phyloP scores from a whole-genome alignment of 2,888 invertebrate species.

The Desoria tigrina region DNA sequence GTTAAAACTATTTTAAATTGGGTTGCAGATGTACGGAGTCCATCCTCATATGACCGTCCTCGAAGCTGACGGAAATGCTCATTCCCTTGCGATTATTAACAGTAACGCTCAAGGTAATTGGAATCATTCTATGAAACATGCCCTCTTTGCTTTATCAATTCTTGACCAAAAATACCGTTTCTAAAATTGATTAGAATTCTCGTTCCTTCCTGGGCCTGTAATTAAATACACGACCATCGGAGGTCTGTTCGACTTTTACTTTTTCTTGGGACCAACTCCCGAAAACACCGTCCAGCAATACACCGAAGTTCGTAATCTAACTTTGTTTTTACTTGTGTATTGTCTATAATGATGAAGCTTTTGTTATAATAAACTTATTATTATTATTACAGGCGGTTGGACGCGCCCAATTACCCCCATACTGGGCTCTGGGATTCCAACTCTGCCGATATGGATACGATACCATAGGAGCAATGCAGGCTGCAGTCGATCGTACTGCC shows the following conservation, averaged over 20 bases:
- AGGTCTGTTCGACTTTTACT: conserved; percentile 76
- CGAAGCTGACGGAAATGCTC: conserved; percentile 69
- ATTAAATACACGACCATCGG: conserved; percentile 80
- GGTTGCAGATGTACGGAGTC: conserved; percentile 69
- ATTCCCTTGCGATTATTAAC: conserved; percentile 78
- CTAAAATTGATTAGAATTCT: conserved; percentile 30
- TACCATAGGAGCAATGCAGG: conserved; percentile 65
- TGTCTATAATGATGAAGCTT: no score
- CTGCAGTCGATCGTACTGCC: conserved; percentile 68
- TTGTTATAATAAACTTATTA: conserved; percentile 7
- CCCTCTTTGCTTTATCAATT: conserved; percentile 3
- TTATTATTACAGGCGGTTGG: conserved; percentile 61
- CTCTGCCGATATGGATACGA: conserved; percentile 72
- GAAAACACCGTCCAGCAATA: conserved; percentile 69
- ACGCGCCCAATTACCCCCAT: conserved; percentile 77
- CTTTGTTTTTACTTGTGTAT: neutral
- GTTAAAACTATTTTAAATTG: neutral
- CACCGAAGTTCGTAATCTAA: conserved; percentile 57
- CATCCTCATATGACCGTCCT: conserved; percentile 79
- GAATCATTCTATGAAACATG: no score
- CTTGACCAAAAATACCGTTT: no score
- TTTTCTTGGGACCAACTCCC: conserved; percentile 76
- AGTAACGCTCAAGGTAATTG: conserved; percentile 72
- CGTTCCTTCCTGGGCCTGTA: conserved; percentile 66
- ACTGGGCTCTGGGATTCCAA: conserved; percentile 87